Conservation (phyloP, 1,140 invertebrate genomes). For the Coboldia fuscipes region DNA sequence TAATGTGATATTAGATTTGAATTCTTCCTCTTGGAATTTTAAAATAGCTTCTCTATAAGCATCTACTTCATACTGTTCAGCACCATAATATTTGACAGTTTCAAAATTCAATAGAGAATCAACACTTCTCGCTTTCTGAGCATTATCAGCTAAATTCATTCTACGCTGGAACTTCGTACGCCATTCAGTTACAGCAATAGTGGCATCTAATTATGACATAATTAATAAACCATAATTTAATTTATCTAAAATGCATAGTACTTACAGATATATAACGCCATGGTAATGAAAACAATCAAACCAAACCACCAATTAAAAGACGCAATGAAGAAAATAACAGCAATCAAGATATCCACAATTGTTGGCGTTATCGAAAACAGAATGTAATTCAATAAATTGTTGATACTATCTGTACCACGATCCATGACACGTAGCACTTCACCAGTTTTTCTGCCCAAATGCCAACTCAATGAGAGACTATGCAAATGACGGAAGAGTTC, state of each 20-base stretch:
- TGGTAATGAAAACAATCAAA: constrained; percentile 78
- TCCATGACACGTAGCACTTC: constrained; percentile 90
- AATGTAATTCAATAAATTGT: constrained; percentile 77
- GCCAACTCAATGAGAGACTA: constrained; percentile 69
- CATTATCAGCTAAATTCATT: constrained; percentile 89
- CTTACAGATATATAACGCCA: constrained; percentile 81
- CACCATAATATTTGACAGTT: constrained; percentile 94
- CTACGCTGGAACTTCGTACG: constrained; percentile 78
- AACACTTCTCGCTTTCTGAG: constrained; percentile 69
- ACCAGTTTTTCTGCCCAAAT: constrained; percentile 80
- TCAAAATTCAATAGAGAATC: constrained; percentile 96
- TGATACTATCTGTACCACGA: constrained; percentile 84
- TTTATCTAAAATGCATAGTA: constrained; percentile 7
- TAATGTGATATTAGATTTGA: constrained; percentile 59
- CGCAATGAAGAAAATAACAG: constrained; percentile 69
- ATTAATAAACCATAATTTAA: constrained; percentile 1
- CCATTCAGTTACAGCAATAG: constrained; percentile 85
- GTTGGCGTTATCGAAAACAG: constrained; percentile 78
- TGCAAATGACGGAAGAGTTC: constrained; percentile 73
- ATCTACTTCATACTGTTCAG: constrained; percentile 75
- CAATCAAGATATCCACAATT: constrained; percentile 80
- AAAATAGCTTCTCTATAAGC: constrained; percentile 62
- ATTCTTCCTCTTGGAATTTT: constrained; percentile 62
- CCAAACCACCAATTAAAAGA: constrained; percentile 88
- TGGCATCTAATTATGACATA: constrained; percentile 36